Evolutionary conservation across 2,888 invertebrate genomes (phyloP).

Genomic region (Ennomos erosarius): DNA sequence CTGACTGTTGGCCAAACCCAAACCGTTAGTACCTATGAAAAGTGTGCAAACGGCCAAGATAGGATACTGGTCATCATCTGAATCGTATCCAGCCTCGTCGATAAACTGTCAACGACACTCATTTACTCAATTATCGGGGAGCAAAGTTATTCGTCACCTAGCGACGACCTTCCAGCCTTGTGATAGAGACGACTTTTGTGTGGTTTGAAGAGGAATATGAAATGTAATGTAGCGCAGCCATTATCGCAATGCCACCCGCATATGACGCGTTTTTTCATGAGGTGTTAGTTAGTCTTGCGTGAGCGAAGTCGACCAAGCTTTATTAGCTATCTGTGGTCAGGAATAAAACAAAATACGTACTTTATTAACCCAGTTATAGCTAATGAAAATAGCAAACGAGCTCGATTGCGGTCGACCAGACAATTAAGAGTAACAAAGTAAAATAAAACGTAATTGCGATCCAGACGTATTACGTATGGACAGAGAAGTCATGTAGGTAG

Average conservation of each 20-base stretch:
- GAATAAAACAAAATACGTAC: no score
- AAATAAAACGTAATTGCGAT: not conserved
- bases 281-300: not conserved
- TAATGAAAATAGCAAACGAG: no score
- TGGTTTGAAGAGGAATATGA: not conserved
- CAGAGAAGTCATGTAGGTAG: not conserved
- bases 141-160: slow-evolving; percentile 3
- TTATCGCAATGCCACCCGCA: slow-evolving; percentile 23
- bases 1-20: no score
- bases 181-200: slow-evolving; percentile 18
- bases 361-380: no score
- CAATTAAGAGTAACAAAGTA: no score
- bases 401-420: no score
- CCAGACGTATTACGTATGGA: not conserved
- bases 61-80: slow-evolving; percentile 1
- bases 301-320: no score
- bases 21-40: no score
- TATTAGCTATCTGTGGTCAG: no score
- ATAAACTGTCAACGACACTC: slow-evolving; percentile 42
- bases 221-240: slow-evolving; percentile 19
- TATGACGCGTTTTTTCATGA: slow-evolving; percentile 8
- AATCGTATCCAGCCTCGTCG: slow-evolving; percentile 2
- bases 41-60: slow-evolving; percentile 3
- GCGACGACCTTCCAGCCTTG: slow-evolving; percentile 4
- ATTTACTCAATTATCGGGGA: slow-evolving; percentile 40